Percentiles rank a stretch among this genome's conserved stretches.
Conservation (phyloP, 2,797 vertebrate genomes). For the Anguilla megastoma region DNA sequence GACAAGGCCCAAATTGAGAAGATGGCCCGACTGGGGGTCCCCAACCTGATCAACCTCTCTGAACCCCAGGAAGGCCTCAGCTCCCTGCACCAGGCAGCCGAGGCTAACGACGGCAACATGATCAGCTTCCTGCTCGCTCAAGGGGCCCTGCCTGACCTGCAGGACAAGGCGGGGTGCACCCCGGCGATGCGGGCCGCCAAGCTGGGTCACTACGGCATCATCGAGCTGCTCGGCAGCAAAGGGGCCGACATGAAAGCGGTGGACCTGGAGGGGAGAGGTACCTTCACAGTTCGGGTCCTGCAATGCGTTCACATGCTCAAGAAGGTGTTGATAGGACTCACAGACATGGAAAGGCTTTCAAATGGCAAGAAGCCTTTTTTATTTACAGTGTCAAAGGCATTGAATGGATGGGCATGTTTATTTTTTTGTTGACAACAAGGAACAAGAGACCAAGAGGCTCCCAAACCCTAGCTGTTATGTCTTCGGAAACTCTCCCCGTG, state of each 20-base stretch:
- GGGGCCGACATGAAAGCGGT: slow-evolving; percentile 77
- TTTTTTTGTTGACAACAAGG: background rate
- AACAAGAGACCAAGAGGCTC: slow-evolving; percentile 6
- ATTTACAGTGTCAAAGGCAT: background rate
- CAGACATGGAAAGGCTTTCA: background rate
- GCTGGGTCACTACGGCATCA: slow-evolving; percentile 75
- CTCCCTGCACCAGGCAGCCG: slow-evolving; percentile 78
- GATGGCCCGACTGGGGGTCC: slow-evolving; percentile 74
- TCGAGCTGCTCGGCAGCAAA: slow-evolving; percentile 75
- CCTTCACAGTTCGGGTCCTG: slow-evolving; percentile 35
- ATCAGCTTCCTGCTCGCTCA: slow-evolving; percentile 78
- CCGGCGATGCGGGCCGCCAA: slow-evolving; percentile 85
- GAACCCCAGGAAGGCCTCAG: slow-evolving; percentile 80
- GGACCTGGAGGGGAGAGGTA: slow-evolving; percentile 87
- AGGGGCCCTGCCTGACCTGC: slow-evolving; percentile 78
- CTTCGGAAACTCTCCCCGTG: background rate
- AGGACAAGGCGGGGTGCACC: slow-evolving; percentile 78
- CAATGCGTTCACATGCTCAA: background rate
- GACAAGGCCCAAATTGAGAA: slow-evolving; percentile 80
- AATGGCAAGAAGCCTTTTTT: slow-evolving; percentile 10
- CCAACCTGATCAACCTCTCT: slow-evolving; percentile 82
- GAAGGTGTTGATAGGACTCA: background rate
- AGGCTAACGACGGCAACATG: slow-evolving; percentile 78
- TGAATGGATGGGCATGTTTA: slow-evolving; percentile 2
- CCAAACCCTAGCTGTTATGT: background rate